A percentile compares a stretch with the other conserved stretches of the same genome.
These are phyloP conservation scores for Drosophila sordidula DNA, from an alignment of 2,888 invertebrate species.

Conservation along the genomic window DNA sequence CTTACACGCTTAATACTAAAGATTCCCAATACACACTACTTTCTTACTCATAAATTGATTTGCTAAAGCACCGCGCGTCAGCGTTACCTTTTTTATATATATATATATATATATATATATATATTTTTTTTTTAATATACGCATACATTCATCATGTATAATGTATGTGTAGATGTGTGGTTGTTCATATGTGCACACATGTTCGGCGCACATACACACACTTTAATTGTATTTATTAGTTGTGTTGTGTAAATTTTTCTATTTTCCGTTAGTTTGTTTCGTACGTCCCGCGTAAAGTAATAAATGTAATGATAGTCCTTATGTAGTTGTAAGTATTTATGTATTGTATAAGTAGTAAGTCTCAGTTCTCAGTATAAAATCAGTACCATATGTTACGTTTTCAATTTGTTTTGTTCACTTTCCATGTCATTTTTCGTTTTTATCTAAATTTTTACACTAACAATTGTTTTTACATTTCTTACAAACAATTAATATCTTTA, in stretches of 20 bases:
- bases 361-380: slow-evolving; percentile 81
- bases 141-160: slow-evolving; percentile 37
- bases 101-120: slow-evolving; percentile 24
- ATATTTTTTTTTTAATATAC: slow-evolving; percentile 30
- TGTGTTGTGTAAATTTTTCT: slow-evolving; percentile 69
- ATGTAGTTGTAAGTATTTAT: slow-evolving; percentile 57
- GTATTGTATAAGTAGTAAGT: slow-evolving; percentile 74
- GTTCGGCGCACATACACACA: not conserved
- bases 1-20: slow-evolving; percentile 15
- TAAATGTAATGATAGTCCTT: slow-evolving; percentile 65
- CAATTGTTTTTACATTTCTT: slow-evolving; percentile 43
- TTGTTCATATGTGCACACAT: not conserved
- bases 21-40: slow-evolving; percentile 17
- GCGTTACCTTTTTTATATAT: slow-evolving; percentile 55
- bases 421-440: slow-evolving; percentile 35
- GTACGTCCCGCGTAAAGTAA: slow-evolving; percentile 63
- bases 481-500: slow-evolving; percentile 58
- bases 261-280: slow-evolving; percentile 63
- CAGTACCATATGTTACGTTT: slow-evolving; percentile 76
- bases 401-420: slow-evolving; percentile 50
- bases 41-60: slow-evolving; percentile 15
- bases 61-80: slow-evolving; percentile 75
- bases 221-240: slow-evolving; percentile 10
- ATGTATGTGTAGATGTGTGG: slow-evolving; percentile 12
- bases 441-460: slow-evolving; percentile 36